A percentile compares a stretch with the other conserved stretches of the same genome.
phyloP scores from a whole-genome alignment of 2,113 vertebrate genomes.

The Beaufortia kweichowensis region DNA sequence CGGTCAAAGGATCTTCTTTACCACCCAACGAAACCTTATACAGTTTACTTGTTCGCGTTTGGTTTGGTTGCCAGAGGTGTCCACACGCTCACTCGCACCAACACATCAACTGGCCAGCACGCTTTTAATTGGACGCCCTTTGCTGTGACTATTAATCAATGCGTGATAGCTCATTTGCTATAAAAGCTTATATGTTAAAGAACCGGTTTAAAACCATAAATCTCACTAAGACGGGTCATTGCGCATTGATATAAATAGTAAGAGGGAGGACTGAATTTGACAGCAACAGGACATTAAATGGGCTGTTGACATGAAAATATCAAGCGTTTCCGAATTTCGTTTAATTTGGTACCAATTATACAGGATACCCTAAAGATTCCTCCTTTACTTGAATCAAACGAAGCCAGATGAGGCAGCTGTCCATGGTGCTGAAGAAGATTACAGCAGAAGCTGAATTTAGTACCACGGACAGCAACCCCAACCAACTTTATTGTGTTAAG shows the following conservation, averaged over 20 bases:
- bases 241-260: neutral
- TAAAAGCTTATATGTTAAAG: neutral
- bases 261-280: neutral
- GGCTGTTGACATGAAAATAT: neutral
- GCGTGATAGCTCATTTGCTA: neutral
- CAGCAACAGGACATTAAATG: neutral
- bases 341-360: neutral
- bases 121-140: slow-evolving; percentile 4
- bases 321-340: neutral
- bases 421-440: no score
- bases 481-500: neutral
- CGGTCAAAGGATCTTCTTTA: slow-evolving; percentile 36
- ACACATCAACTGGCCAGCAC: neutral
- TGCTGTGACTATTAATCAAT: slow-evolving; percentile 2
- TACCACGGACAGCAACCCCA: neutral
- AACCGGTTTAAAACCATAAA: neutral
- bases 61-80: slow-evolving; percentile 14
- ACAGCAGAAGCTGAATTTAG: neutral
- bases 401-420: no score
- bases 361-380: no score
- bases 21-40: slow-evolving; percentile 47
- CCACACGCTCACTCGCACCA: neutral
- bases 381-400: no score
- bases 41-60: slow-evolving; percentile 20
- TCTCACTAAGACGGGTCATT: slow-evolving; percentile 11